Evolutionary conservation across 2,797 vertebrate genomes (phyloP).

Genomic region (Hoplostethus atlanticus): DNA sequence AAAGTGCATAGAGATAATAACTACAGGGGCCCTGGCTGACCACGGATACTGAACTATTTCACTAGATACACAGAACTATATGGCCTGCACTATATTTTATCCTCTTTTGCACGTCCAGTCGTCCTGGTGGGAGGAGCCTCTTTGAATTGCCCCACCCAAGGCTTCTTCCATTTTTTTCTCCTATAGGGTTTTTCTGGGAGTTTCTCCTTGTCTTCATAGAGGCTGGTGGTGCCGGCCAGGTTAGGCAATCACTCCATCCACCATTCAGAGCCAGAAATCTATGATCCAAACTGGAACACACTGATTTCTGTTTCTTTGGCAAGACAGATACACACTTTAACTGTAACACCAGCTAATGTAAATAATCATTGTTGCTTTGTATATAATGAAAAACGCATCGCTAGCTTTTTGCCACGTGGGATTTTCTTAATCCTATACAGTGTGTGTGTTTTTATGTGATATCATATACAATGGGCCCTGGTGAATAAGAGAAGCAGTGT

Average conservation of each 20-base stretch:
- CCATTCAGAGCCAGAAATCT: slow-evolving; percentile 37
- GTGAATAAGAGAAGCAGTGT: slow-evolving; percentile 58
- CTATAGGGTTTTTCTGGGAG: no score
- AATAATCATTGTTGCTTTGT: slow-evolving; percentile 47
- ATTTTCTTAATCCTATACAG: slow-evolving; percentile 31
- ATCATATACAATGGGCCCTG: slow-evolving; percentile 57
- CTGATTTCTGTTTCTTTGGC: slow-evolving; percentile 41
- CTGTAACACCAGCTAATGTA: slow-evolving; percentile 37
- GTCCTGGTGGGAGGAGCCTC: no score
- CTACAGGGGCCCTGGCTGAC: no score
- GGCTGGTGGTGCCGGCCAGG: no score
- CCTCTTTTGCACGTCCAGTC: no score
- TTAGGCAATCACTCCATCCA: slow-evolving; percentile 32
- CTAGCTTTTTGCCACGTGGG: slow-evolving; percentile 36
- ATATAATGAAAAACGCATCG: slow-evolving; percentile 37
- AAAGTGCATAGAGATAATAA: no score
- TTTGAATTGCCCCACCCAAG: no score
- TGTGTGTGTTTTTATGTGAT: slow-evolving; percentile 49
- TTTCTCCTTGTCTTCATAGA: no score
- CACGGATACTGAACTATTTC: no score
- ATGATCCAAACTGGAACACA: slow-evolving; percentile 51
- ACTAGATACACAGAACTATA: no score
- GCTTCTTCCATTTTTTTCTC: no score
- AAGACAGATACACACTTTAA: slow-evolving; percentile 16
- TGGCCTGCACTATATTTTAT: no score